Conservation (phyloP, 2,888 invertebrate genomes). For the Parnassius mnemosyne region DNA sequence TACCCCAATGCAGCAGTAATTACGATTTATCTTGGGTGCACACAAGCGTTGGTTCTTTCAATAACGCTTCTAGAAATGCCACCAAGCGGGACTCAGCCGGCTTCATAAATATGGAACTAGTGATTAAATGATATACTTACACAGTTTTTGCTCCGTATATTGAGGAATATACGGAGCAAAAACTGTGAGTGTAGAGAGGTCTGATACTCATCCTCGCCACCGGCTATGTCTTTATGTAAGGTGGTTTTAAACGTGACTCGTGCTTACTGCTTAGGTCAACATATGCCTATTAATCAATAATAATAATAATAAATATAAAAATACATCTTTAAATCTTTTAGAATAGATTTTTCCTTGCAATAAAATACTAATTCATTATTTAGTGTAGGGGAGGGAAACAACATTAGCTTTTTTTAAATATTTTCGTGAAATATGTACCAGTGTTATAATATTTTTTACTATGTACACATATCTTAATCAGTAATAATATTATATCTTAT, state of each 20-base stretch:
- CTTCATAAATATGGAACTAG: constrained; percentile 74
- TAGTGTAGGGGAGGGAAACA: too few relatives aligned
- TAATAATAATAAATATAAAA: neutral
- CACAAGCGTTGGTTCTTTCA: constrained; percentile 29
- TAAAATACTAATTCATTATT: neutral
- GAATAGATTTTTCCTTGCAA: neutral
- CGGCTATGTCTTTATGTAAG: constrained; percentile 18
- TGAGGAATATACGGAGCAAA: too few relatives aligned
- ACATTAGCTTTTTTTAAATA: too few relatives aligned
- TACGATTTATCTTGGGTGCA: constrained; percentile 31
- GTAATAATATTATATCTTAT: too few relatives aligned
- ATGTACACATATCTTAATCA: too few relatives aligned
- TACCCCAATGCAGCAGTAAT: constrained; percentile 14
- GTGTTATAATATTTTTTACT: too few relatives aligned
- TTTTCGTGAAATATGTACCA: too few relatives aligned
- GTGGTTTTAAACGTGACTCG: constrained; percentile 32
- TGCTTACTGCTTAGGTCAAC: constrained; percentile 7
- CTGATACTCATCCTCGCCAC: neutral
- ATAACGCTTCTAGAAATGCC: constrained; percentile 65
- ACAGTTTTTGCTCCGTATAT: constrained; percentile 46
- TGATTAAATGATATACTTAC: constrained; percentile 61
- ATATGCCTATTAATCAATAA: too few relatives aligned
- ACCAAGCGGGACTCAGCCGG: constrained; percentile 48
- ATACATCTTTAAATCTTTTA: constrained; percentile 5
- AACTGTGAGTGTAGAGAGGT: too few relatives aligned